Evolutionary conservation across 2,113 vertebrate genomes (phyloP), one percentile per base, ranked within the genome.

Genomic region (Forbesichthys papilliferus): DNA sequence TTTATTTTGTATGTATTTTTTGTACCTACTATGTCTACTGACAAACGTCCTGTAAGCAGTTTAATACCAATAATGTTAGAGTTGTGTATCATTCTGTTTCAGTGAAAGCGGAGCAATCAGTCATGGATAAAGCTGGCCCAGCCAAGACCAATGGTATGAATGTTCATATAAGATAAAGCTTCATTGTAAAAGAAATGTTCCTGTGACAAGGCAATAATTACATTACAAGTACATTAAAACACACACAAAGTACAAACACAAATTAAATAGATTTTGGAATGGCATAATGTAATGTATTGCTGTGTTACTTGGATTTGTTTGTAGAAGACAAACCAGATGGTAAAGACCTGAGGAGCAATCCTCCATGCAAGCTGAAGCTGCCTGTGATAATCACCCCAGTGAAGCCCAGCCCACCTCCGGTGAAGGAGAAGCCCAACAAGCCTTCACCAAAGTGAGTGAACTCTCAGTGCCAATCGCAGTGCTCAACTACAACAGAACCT

Each of bases 381-480:
- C 91, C 90, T 27, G 47, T 62, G 3, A 2, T 89, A 62, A 85
- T 53, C 85, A 8, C 7, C 36, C 36, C 36, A 8, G 36, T 42
- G 36, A 82, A 77, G 54, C 75, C 85, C 3, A 74, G 61, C 56
- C 89, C 91, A 0, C 90, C 92, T 48, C 90, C 89, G 3, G 68
- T 91, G 58, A 93, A 92, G 81, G 90, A 90, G 33, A 94, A 93
- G 66, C 89, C 90, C 4, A 77, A 9, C 74, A 92, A 88, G 69
- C 3, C 54, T 66, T 61, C 59, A 55, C 75, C 79, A 64, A 90
- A 82, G 93, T 93, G 68, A 82, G 90, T 85, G 46, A 72, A 42
- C 36, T 42, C 7, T 7, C 36, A 27, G 27, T 18, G 59, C 57
- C 69, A 61, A 67, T 58, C 53, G 47, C n/a, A 52, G 49, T 58